Evolutionary conservation across 1,140 invertebrate genomes (phyloP), one percentile per base, ranked within the genome.

Genomic region (Megathymus violae): DNA sequence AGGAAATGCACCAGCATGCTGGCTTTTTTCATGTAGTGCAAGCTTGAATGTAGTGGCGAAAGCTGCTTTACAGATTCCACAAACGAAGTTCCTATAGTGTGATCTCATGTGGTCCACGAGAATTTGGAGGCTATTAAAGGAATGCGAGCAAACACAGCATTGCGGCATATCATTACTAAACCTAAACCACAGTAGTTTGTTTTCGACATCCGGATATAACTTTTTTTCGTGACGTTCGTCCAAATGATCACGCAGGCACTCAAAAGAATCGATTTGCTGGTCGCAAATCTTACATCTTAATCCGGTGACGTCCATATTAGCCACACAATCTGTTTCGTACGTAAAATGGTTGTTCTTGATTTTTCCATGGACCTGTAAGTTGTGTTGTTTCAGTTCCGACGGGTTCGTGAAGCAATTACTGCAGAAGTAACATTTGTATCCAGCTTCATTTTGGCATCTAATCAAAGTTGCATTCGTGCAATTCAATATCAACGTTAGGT

Each of bases 231-330:
- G 71, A 13, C 14, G 4, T 0, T 44, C 36, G 13, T 48, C 64
- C 0, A 88, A 43, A 62, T 89, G 85, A 0, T 71, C 40, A 0
- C 75, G 58, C 2, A 88, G 19, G 0, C 47, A n/a, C 4, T 77
- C 70, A 4, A 88, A 5, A 3, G 38, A 48, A 5, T 69, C 25
- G 0, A 74, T n/a, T 5, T 48, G 5, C 3, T 14, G 11, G 1
- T 44, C 27, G 43, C 85, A 88, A 5, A 85, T 40, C 4, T 58
- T 64, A 43, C 85, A 88, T 4, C 36, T 22, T 0, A 88, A 43
- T 1, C 47, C 25, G 0, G 81, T 86, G n/a, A 85, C 77, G 59
- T 88, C 85, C 3, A 88, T 25, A 65, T 88, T 88, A 0, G 83
- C 77, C 0, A n/a, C n/a, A n/a, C n/a, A n/a, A n/a, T n/a, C n/a